Base-by-base conservation (phyloP, 2,113 vertebrate genomes). In the Hylia prasina region DNA sequence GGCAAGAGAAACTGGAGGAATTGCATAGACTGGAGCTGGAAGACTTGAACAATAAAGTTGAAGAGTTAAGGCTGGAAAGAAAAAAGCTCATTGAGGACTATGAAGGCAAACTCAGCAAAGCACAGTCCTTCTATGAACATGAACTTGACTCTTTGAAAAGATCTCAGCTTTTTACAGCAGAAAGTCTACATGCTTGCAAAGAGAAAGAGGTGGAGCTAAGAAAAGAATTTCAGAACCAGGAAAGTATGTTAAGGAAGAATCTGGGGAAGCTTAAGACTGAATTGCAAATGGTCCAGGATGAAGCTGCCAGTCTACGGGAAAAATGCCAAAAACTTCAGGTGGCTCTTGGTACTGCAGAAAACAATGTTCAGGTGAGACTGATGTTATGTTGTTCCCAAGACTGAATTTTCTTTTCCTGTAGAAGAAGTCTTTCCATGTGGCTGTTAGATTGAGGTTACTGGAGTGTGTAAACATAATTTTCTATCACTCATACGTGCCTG, bases 111-210 rank as follows among this genome's bases (percentile, higher is more conserved):
- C 98, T 99, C 87, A 98, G 96, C 96, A 99, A 99, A 98, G 99
- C 99, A n/a, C 99, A 99, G 93, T 98, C 98, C 25, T 99, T 99
- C 94, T 99, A 99, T 70, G 99, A 99, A 64, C 98, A 98, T 7
- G 99, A 99, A 96, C 98, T 99, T 82, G 99, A 99, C 94, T 99
- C 98, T 94, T 98, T 99, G 98, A 99, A 99, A 98, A 98, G 99
- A 61, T 99, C 99, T 13, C 99, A 99, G 95, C 98, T 99, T 95
- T 99, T 99, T 93, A 99, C 99, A 16, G 98, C 99, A 6, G 99
- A 99, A 96, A 99, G 99, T 96, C 97, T 99, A 51, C 97, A 99
- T 97, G 98, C 98, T 24, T 99, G 99, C 98, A 99, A 99, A 97
- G 99, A 99, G 95, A 99, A 99, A 33, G 99, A 99, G 97, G 97